phyloP scores from a whole-genome alignment of 2,797 vertebrate species.

The Schizothorax lantsangensis region DNA sequence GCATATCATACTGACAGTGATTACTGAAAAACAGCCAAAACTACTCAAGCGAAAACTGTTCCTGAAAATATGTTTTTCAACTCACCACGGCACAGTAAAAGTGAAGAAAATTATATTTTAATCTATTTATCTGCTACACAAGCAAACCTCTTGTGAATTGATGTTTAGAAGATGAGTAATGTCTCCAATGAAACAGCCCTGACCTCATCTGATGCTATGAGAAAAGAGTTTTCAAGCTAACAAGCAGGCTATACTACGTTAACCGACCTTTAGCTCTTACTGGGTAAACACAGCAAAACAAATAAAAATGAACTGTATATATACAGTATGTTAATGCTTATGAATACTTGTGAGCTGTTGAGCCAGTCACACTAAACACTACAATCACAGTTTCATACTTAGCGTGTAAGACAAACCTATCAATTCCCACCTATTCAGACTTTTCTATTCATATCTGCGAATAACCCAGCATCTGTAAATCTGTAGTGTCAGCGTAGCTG shows the following conservation, averaged over 20 bases:
- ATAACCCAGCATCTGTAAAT: slow-evolving; percentile 5
- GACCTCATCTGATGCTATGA: neutral
- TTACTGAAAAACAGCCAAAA: slow-evolving; percentile 19
- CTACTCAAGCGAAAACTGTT: slow-evolving; percentile 1
- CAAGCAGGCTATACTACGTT: neutral
- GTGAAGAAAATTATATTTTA: neutral
- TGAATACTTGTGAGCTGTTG: neutral
- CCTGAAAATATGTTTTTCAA: neutral
- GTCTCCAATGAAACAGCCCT: neutral
- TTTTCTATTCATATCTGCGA: neutral
- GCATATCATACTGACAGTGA: neutral
- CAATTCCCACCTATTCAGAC: neutral
- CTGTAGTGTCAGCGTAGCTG: slow-evolving; percentile 47
- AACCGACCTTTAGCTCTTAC: neutral
- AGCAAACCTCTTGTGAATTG: neutral
- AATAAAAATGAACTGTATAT: neutral
- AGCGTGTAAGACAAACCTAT: neutral
- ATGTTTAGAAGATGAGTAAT: neutral
- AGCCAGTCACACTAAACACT: neutral
- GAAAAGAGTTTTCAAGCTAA: neutral
- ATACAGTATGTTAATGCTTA: neutral
- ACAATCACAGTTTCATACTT: neutral
- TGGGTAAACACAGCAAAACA: neutral
- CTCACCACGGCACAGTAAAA: neutral
- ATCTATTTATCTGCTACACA: slow-evolving; percentile 6